phyloP scores from a whole-genome alignment of 2,113 vertebrate genomes.

The Saimiri boliviensis region DNA sequence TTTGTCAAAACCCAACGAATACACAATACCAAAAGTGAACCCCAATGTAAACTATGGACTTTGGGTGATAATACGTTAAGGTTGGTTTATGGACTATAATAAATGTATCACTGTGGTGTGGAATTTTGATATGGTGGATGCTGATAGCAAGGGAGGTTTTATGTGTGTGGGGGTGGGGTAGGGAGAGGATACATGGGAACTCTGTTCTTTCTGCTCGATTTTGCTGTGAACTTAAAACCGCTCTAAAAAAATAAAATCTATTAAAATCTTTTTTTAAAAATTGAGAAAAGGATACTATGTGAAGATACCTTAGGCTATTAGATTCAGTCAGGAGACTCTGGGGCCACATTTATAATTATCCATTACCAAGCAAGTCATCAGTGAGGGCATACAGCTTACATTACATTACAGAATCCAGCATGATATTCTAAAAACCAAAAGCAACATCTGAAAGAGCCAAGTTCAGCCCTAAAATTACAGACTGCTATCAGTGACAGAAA shows the following conservation, averaged over 20 bases:
- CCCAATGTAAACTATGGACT: neutral
- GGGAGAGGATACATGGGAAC: neutral
- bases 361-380: neutral
- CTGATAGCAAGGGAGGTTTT: neutral
- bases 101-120: neutral
- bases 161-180: neutral
- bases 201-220: neutral
- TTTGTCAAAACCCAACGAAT: neutral
- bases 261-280: neutral
- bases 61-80: neutral
- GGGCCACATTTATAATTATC: neutral
- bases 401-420: neutral
- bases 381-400: neutral
- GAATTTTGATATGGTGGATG: neutral
- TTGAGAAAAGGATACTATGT: neutral
- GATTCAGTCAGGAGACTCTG: neutral
- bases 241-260: neutral
- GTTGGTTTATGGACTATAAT: neutral
- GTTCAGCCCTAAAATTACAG: neutral
- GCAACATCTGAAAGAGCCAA: neutral
- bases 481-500: neutral
- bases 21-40: neutral
- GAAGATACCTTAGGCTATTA: neutral
- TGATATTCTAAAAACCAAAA: neutral
- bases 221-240: neutral